Evolutionary conservation across 2,113 vertebrate species (phyloP), one percentile per base, ranked within the genome.

Genomic region (Agapornis roseicollis): DNA sequence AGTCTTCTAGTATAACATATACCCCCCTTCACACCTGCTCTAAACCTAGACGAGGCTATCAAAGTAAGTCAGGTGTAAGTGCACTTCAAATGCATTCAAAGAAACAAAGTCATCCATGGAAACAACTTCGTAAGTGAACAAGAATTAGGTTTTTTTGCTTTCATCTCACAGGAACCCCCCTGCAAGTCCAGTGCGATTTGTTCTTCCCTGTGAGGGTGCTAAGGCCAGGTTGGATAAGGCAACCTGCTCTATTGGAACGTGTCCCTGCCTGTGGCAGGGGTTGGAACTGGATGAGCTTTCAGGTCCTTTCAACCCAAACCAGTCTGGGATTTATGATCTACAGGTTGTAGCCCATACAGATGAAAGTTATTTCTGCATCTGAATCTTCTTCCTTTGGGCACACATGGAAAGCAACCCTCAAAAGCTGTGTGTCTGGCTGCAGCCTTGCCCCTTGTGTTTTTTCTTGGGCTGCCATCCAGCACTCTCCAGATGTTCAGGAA

Each of bases 241-340:
- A 56, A 56, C 8, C 55, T 56, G 19, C 0, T 56, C 55, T 23
- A 3, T 12, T n/a, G 33, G 2, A 4, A 56, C 8, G 13, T 4
- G 13, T 58, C 55, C 55, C 55, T n/a, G 13, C 20, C 33, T 3
- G 0, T 20, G 33, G 33, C 33, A n/a, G 13, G 9, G 33, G 4
- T 15, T 58, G 56, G 56, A 58, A 10, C 33, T 58, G 56, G 56
- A 22, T n/a, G 33, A 58, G 9, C 55, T n/a, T 56, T 23, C n/a
- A 58, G 33, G 33, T n/a, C 20, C 22, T 58, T 27, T 10, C 33
- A n/a, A n/a, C 33, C 33, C 56, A n/a, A 58, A 58, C 13, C 56
- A n/a, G 3, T 10, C 33, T n/a, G 33, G 20, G 56, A 58, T 10
- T 58, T 23, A 35, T 24, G 33, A 35, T 35, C 28, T 37, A 27